Evolutionary conservation across 2,113 vertebrate genomes (phyloP), one percentile per base, ranked within the genome.

Genomic region (Sisor rabdophorus): DNA sequence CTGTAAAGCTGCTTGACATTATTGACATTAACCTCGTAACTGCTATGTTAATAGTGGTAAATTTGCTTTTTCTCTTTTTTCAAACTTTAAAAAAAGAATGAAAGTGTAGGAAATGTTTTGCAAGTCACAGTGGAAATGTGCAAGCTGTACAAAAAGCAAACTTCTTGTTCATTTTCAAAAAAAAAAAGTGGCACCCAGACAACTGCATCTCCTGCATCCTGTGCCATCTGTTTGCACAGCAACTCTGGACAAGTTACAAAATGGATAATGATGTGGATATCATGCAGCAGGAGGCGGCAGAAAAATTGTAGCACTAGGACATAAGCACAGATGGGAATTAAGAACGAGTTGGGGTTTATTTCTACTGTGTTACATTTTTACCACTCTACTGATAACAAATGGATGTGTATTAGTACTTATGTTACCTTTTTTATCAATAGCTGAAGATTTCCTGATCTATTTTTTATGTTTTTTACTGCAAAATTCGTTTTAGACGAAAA

Each of bases 231-330:
- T 87, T 87, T 78, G 75, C 82, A 83, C 75, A 82, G 84, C 86
- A 85, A 88, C 90, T 89, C 89, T 89, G 90, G 87, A 89, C 84
- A 73, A 63, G 58, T 75, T 85, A 89, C 89, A 90, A 89, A 92
- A 89, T 83, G 86, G 87, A 87, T 87, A 87, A 85, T 83, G 86
- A 85, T 86, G 70, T 78, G 71, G 65, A 85, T 85, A 81, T 83
- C 78, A 73, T 47, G 53, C 67, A 84, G 83, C 80, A 83, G 75
- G 82, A 82, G 79, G 53, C 67, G 84, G 83, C 80, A 83, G 75
- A 83, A 82, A 79, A 76, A 81, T 86, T 83, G 83, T 85, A 84
- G 88, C 87, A 85, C 88, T 85, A 79, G 85, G 76, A 81, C 76
- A 32, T 82, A 83, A 79, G 85, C 80, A 82, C 79, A 59, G 73